phyloP scores from a whole-genome alignment of 2,888 invertebrate genomes.

The Drosophila formosana region DNA sequence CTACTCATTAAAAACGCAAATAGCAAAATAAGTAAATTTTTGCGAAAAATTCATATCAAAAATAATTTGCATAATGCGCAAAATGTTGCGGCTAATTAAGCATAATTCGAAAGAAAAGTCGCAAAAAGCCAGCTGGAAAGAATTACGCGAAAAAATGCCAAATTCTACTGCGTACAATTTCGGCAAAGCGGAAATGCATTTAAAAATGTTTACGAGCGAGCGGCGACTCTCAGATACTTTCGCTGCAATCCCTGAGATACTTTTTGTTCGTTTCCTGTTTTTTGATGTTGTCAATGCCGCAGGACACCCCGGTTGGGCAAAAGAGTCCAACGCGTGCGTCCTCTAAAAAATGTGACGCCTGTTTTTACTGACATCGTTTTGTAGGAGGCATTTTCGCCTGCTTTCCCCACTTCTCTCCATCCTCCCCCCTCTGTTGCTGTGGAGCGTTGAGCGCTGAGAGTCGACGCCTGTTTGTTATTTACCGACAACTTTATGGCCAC shows the following conservation, averaged over 20 bases:
- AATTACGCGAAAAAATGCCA: slow-evolving; percentile 24
- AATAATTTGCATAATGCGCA: slow-evolving; percentile 48
- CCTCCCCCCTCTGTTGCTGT: background rate
- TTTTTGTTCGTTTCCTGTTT: slow-evolving; percentile 3
- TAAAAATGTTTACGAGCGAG: slow-evolving; percentile 26
- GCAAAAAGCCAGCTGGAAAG: slow-evolving; percentile 41
- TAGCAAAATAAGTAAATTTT: slow-evolving; percentile 10
- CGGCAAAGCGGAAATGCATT: slow-evolving; percentile 41
- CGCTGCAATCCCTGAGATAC: slow-evolving; percentile 30
- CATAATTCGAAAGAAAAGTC: slow-evolving; percentile 24
- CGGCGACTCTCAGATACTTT: slow-evolving; percentile 41
- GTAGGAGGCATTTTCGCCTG: slow-evolving; percentile 29
- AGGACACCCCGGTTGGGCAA: slow-evolving; percentile 4
- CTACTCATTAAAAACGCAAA: slow-evolving; percentile 3
- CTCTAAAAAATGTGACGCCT: slow-evolving; percentile 36
- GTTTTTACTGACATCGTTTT: slow-evolving; percentile 34
- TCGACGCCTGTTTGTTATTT: slow-evolving; percentile 79
- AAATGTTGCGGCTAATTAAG: slow-evolving; percentile 37
- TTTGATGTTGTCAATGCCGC: slow-evolving; percentile 19
- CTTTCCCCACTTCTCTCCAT: background rate
- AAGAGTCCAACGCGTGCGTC: slow-evolving; percentile 9
- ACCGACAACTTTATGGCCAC: slow-evolving; percentile 81
- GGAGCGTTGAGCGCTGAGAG: slow-evolving; percentile 19
- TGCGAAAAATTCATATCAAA: slow-evolving; percentile 13
- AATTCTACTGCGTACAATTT: slow-evolving; percentile 27